Percentiles rank a stretch among this genome's conserved stretches.
Conservation (phyloP, 92 coral and sea anemone genomes). For the Porites cylindrica region DNA sequence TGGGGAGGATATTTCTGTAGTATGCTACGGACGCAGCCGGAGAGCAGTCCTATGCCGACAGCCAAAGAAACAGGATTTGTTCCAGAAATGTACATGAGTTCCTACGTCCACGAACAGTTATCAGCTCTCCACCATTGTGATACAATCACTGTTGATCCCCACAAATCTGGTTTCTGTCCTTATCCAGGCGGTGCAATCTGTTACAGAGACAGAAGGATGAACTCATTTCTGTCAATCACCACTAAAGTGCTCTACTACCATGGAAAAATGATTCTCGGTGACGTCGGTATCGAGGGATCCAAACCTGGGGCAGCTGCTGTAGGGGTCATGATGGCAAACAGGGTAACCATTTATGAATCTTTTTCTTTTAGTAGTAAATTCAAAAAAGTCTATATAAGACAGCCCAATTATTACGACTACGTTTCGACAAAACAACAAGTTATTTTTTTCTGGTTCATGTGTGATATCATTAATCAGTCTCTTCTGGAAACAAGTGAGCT, state of each 20-base stretch:
- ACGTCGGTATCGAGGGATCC: conserved; percentile 84
- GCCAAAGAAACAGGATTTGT: conserved; percentile 55
- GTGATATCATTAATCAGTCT: too few relatives aligned
- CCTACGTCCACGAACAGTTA: conserved; percentile 63
- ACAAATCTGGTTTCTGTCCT: conserved; percentile 93
- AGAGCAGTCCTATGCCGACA: background rate
- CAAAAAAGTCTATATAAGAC: background rate
- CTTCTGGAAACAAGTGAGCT: too few relatives aligned
- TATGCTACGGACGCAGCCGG: conserved; percentile 79
- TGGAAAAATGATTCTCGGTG: conserved; percentile 71
- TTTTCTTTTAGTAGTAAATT: too few relatives aligned
- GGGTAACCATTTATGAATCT: conserved; percentile 43
- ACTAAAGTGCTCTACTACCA: conserved; percentile 79
- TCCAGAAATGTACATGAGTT: conserved; percentile 77
- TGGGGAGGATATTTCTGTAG: conserved; percentile 98
- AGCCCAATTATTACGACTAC: too few relatives aligned
- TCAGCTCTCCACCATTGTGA: conserved; percentile 74
- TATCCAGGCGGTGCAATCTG: conserved; percentile 93
- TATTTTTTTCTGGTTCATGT: too few relatives aligned
- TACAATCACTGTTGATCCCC: conserved; percentile 94
- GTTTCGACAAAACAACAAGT: too few relatives aligned
- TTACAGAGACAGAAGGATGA: conserved; percentile 85
- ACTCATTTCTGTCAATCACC: conserved; percentile 78
- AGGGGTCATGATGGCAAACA: conserved; percentile 86
- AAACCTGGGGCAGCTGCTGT: conserved; percentile 98